A percentile compares a stretch with the other conserved stretches of the same genome.
These are phyloP conservation scores for Tyria jacobaeae DNA, from an alignment of 2,888 invertebrate genomes.

Conservation along the genomic window DNA sequence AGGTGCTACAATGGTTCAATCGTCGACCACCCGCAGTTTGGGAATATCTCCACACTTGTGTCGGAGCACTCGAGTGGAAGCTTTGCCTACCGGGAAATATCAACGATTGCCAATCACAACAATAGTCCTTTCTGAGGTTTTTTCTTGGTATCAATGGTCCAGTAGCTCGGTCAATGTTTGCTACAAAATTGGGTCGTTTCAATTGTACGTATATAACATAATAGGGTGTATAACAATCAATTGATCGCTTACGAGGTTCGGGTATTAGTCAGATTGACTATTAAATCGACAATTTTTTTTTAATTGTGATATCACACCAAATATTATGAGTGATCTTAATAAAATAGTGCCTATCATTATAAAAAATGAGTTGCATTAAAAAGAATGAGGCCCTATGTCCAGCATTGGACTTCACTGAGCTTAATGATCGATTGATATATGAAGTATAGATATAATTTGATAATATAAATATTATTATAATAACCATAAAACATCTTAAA, in stretches of 20 bases:
- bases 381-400: too few species aligned
- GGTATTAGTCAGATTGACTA: constrained; percentile 48
- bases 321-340: constrained; percentile 29
- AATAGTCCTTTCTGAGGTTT: constrained; percentile 53
- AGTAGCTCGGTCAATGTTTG: constrained; percentile 67
- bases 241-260: constrained; percentile 55
- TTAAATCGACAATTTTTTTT: constrained; percentile 58
- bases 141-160: constrained; percentile 56
- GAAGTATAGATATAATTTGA: not conserved
- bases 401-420: too few species aligned
- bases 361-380: too few species aligned
- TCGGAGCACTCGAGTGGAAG: constrained; percentile 55
- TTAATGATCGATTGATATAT: not conserved
- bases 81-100: constrained; percentile 66
- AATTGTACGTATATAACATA: constrained; percentile 71
- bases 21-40: constrained; percentile 77
- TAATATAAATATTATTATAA: not conserved
- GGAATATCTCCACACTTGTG: constrained; percentile 60
- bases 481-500: too few species aligned
- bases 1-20: constrained; percentile 60
- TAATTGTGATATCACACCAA: constrained; percentile 57
- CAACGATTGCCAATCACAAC: constrained; percentile 65
- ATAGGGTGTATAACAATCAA: constrained; percentile 62
- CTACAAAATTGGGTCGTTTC: constrained; percentile 69
- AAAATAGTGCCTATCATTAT: too few species aligned